phyloP scores from a whole-genome alignment of 1,140 invertebrate genomes.

The Tribolium castaneum region DNA sequence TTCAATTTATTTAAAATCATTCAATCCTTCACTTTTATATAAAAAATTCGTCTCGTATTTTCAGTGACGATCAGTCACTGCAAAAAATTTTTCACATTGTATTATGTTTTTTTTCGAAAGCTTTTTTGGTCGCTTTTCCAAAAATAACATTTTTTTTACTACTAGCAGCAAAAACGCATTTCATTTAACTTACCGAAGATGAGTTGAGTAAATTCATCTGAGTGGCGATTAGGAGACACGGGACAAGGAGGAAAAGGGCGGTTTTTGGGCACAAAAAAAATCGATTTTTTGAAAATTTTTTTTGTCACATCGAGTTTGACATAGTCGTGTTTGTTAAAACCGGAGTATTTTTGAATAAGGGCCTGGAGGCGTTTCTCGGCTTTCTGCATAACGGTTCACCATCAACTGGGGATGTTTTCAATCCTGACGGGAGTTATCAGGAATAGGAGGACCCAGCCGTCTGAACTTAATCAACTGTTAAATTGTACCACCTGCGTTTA shows the following conservation, averaged over 20 bases:
- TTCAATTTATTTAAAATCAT: too few species aligned
- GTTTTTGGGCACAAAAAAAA: background rate
- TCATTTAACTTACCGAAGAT: slow-evolving; percentile 30
- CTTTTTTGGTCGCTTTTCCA: too few species aligned
- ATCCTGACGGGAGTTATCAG: background rate
- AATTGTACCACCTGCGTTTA: slow-evolving; percentile 31
- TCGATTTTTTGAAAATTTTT: slow-evolving; percentile 28
- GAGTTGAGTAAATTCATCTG: slow-evolving; percentile 37
- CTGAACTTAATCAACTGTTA: slow-evolving; percentile 6
- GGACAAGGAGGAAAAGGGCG: background rate
- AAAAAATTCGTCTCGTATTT: too few species aligned
- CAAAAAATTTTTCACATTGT: too few species aligned
- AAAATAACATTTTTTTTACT: too few species aligned
- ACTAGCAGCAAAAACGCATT: too few species aligned
- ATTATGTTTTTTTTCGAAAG: too few species aligned
- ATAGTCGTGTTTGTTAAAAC: slow-evolving; percentile 39
- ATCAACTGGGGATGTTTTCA: background rate
- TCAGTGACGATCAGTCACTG: too few species aligned
- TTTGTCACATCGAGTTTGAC: slow-evolving; percentile 41
- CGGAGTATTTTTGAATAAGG: slow-evolving; percentile 48
- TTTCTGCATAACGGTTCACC: slow-evolving; percentile 48
- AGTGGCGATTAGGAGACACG: background rate
- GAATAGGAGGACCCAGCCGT: slow-evolving; percentile 3
- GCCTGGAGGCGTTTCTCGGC: slow-evolving; percentile 51
- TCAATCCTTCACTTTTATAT: too few species aligned